phyloP scores from a whole-genome alignment of 2,797 vertebrate genomes.

The Argya squamiceps region DNA sequence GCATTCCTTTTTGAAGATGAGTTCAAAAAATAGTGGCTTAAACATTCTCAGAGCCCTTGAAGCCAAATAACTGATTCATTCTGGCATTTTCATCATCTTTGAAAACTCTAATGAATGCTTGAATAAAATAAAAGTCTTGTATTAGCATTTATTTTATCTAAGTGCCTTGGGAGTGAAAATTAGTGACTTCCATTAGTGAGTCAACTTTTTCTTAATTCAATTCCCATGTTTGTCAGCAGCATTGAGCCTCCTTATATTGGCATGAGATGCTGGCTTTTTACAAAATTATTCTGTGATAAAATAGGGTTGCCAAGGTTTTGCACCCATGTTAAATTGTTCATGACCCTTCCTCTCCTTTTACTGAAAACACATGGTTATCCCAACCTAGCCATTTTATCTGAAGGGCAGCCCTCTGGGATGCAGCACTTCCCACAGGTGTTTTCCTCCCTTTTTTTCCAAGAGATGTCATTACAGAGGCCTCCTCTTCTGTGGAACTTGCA shows the following conservation, averaged over 20 bases:
- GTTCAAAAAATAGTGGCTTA: neutral
- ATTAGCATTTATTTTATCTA: neutral
- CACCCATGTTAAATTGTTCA: neutral
- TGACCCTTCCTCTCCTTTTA: neutral
- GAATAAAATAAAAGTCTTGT: neutral
- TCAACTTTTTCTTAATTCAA: neutral
- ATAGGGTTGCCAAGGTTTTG: neutral
- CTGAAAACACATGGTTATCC: neutral
- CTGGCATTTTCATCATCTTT: neutral
- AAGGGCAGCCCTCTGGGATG: neutral
- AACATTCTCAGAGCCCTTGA: neutral
- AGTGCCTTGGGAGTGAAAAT: neutral
- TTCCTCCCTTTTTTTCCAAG: neutral
- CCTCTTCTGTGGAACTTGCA: neutral
- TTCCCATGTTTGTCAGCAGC: conserved; percentile 2
- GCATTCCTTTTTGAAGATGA: neutral
- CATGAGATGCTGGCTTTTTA: neutral
- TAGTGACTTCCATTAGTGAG: neutral
- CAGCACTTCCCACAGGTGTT: neutral
- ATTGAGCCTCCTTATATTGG: neutral
- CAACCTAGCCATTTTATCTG: neutral
- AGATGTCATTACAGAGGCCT: neutral
- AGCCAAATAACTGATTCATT: neutral
- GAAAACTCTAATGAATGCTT: conserved; percentile 9
- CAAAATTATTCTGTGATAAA: neutral